Conservation (phyloP, 2,113 vertebrate species). For the Saguinus imperator region DNA sequence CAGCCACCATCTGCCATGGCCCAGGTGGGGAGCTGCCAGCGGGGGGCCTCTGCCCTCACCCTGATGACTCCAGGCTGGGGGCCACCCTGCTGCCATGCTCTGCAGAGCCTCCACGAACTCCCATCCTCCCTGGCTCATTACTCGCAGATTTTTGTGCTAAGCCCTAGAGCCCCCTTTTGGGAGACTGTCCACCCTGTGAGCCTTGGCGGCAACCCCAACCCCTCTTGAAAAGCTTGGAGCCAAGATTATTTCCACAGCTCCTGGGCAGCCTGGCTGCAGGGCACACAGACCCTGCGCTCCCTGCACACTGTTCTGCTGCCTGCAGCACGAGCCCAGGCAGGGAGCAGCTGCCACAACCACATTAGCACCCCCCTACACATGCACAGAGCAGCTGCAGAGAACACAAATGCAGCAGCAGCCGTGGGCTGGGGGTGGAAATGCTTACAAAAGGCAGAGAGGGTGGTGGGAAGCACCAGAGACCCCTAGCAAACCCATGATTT, state of each 20-base stretch:
- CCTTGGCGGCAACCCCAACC: neutral
- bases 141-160: neutral
- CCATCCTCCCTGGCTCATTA: neutral
- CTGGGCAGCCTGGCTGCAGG: neutral
- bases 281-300: too few species aligned
- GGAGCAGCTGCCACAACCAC: too few species aligned
- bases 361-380: too few species aligned
- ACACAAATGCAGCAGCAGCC: neutral
- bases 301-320: too few species aligned
- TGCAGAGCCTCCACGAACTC: neutral
- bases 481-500: neutral
- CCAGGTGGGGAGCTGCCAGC: neutral
- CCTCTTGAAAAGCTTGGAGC: neutral
- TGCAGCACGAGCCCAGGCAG: too few species aligned
- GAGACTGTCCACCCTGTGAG: neutral
- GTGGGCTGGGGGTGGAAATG: too few species aligned
- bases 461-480: neutral
- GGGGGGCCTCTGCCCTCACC: accelerated
- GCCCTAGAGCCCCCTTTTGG: neutral
- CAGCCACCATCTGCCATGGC: neutral
- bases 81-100: neutral
- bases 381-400: neutral
- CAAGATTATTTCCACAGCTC: neutral
- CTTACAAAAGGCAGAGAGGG: neutral
- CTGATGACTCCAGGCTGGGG: neutral